Evolutionary conservation across 2,797 vertebrate genomes (phyloP), one percentile per base, ranked within the genome.

Genomic region (Zenarchopterus dispar): DNA sequence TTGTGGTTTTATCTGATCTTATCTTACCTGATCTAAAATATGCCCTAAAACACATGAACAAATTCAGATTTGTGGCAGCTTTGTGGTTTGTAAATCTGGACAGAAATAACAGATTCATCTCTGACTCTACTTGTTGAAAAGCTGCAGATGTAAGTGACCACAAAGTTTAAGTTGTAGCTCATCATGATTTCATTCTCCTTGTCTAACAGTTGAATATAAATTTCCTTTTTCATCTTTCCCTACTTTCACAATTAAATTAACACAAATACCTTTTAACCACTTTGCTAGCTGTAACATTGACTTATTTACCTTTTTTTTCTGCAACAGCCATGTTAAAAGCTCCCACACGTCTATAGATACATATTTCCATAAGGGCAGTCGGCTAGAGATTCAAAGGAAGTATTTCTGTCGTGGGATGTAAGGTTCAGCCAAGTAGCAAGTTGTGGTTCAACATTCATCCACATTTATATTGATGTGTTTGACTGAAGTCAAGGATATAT

Each of bases 271-370:
- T 16, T 22, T 10, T 11, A 57, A 47, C 42, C 54, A 47, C 28
- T 52, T 47, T 42, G 21, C 28, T 28, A 39, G 43, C 43, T 54
- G 49, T 63, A 41, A 45, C 33, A 31, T 41, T 2, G 1, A 16
- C 64, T 49, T 72, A 66, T 69, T 63, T 59, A 60, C 44, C 23
- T 67, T 71, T 61, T 42, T 62, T 67, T 44, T 61, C 60, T 67
- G 55, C 23, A 46, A 16, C 41, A 54, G 43, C 10, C 42, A 26
- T 15, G 39, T 66, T 59, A 39, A 69, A 69, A 66, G 36, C 62
- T 54, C 56, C 48, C 26, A 61, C 23, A 39, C 42, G 28, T 75
- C 58, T 63, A 57, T 52, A 43, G 52, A 42, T 54, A 42, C 36
- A 5, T 15, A 56, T 33, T 28, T 49, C 52, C 8, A 4, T 21